phyloP scores from a whole-genome alignment of 1,140 invertebrate species.

The Oreohelix idahoensis region DNA sequence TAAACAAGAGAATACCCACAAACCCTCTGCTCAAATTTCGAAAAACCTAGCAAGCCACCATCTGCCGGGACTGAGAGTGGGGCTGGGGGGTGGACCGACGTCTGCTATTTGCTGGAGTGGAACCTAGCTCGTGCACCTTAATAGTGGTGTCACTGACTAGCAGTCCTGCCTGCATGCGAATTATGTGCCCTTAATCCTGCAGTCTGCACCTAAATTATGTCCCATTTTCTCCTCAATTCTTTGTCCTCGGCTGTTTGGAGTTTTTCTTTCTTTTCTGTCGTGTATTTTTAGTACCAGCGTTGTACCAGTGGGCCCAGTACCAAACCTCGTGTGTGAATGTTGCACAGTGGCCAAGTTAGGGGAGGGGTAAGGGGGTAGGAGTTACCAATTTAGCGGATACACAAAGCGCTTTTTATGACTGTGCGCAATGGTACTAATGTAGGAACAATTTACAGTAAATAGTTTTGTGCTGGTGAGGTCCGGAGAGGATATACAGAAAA shows the following conservation, averaged over 20 bases:
- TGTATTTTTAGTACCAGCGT: conserved; percentile 1
- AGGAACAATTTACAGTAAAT: too few species aligned
- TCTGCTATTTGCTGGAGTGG: background rate
- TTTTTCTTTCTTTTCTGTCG: background rate
- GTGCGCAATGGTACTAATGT: too few species aligned
- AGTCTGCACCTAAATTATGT: conserved; percentile 13
- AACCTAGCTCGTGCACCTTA: background rate
- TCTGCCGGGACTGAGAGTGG: background rate
- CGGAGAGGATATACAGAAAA: too few species aligned
- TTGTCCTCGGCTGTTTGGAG: background rate
- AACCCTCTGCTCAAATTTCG: background rate
- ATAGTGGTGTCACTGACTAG: background rate
- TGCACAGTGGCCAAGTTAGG: too few species aligned
- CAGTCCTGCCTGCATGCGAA: background rate
- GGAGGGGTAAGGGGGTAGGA: too few species aligned
- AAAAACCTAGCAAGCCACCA: background rate
- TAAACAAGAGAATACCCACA: background rate
- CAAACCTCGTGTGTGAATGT: background rate
- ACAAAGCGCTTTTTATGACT: too few species aligned
- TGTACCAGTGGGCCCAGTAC: background rate
- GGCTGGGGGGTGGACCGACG: background rate
- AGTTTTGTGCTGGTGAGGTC: too few species aligned
- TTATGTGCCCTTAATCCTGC: conserved; percentile 14
- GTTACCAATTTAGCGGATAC: too few species aligned
- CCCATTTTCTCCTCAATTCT: background rate